Conservation (phyloP, 2,888 invertebrate genomes). For the Tetanocera ferruginea region DNA sequence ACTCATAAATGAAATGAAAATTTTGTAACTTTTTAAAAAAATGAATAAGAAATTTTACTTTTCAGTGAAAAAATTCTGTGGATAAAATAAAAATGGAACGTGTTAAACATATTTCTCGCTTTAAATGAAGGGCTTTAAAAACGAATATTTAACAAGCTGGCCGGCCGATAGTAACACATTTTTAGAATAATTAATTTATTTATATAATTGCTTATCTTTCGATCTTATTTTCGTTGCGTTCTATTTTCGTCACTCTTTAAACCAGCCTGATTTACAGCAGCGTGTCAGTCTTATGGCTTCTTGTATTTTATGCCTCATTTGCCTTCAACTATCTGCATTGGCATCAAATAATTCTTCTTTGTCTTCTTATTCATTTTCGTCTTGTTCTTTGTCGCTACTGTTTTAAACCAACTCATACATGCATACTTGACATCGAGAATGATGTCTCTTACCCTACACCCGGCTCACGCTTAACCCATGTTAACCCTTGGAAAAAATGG, state of each 20-base stretch:
- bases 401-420: background rate
- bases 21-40: no score
- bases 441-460: background rate
- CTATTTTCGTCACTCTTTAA: background rate
- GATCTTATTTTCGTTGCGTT: background rate
- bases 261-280: background rate
- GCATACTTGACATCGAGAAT: background rate
- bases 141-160: no score
- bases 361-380: background rate
- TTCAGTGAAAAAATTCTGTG: no score
- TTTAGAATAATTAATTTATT: no score
- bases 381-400: background rate
- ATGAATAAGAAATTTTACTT: no score
- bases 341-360: conserved; percentile 12
- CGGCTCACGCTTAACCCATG: background rate
- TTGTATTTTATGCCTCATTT: conserved; percentile 1
- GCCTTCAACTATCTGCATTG: conserved; percentile 23
- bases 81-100: no score
- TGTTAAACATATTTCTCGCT: no score
- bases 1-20: no score
- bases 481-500: conserved; percentile 57
- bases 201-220: no score
- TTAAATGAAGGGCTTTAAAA: no score
- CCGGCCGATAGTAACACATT: no score
- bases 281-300: background rate